These are phyloP conservation scores for Mermis nigrescens DNA, from an alignment of 2,888 invertebrate genomes.

Conservation along the genomic window DNA sequence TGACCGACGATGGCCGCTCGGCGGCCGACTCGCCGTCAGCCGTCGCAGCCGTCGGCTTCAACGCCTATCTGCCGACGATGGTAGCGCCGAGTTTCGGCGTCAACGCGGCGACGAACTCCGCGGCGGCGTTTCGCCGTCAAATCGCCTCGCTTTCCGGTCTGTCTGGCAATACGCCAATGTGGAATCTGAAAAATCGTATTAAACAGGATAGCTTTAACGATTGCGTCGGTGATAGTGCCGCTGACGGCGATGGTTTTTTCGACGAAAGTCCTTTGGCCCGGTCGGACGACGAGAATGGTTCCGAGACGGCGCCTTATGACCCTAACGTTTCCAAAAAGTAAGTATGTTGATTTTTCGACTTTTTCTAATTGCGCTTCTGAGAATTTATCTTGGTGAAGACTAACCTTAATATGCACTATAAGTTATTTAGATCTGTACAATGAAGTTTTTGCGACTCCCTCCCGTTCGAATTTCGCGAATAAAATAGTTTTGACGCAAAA, in stretches of 20 bases:
- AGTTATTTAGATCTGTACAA: too few relatives aligned
- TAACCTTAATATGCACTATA: too few relatives aligned
- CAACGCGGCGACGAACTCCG: neutral
- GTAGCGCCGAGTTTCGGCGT: neutral
- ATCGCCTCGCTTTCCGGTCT: neutral
- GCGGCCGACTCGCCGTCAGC: slow-evolving; percentile 8
- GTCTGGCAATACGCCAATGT: neutral
- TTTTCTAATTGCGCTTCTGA: too few relatives aligned
- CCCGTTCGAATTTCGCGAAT: too few relatives aligned
- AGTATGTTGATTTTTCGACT: neutral
- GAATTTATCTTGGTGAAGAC: too few relatives aligned
- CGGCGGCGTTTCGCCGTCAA: neutral
- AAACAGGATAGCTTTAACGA: neutral
- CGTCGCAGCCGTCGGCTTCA: slow-evolving; percentile 4
- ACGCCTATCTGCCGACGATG: neutral
- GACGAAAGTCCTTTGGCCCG: slow-evolving; percentile 23
- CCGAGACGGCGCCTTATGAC: slow-evolving; percentile 8
- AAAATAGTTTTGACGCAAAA: too few relatives aligned
- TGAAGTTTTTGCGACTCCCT: too few relatives aligned
- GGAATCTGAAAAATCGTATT: too few relatives aligned
- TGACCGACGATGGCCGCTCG: slow-evolving; percentile 43
- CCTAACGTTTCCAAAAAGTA: slow-evolving; percentile 17
- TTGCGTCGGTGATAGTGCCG: neutral
- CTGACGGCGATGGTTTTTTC: slow-evolving; percentile 14
- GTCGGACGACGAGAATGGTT: slow-evolving; percentile 17